Evolutionary conservation across 2,797 vertebrate species (phyloP).

Genomic region (Hemibagrus guttatus): DNA sequence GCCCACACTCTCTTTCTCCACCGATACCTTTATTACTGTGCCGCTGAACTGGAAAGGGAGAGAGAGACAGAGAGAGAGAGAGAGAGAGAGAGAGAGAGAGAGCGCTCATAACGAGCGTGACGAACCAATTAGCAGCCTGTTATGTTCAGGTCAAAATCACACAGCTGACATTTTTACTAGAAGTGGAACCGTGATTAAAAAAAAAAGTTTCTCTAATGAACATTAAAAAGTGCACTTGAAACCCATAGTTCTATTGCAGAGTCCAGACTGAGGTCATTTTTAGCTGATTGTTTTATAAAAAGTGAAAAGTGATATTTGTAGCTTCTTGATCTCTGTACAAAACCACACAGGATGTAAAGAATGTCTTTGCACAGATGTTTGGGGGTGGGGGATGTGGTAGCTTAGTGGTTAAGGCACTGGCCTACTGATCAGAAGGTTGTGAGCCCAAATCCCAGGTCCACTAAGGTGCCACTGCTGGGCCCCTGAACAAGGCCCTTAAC

Average conservation of each 20-base stretch:
- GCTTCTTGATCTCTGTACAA: background rate
- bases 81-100: conserved; percentile 18
- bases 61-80: background rate
- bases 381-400: too few species aligned
- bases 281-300: background rate
- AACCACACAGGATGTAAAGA: too few species aligned
- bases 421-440: too few species aligned
- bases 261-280: background rate
- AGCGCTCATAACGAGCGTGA: background rate
- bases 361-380: too few species aligned
- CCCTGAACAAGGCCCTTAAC: too few species aligned
- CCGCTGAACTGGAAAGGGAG: background rate
- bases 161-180: conserved; percentile 2
- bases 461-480: too few species aligned
- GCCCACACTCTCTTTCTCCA: background rate
- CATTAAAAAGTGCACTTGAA: background rate
- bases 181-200: background rate
- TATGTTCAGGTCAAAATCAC: background rate
- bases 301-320: background rate
- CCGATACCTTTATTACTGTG: background rate
- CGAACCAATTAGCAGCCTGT: conserved; percentile 13
- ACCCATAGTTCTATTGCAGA: background rate
- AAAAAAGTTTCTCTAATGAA: background rate
- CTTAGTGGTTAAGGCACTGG: too few species aligned
- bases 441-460: too few species aligned